phyloP scores from a whole-genome alignment of 2,797 vertebrate genomes.

The Steatocranus sp. region DNA sequence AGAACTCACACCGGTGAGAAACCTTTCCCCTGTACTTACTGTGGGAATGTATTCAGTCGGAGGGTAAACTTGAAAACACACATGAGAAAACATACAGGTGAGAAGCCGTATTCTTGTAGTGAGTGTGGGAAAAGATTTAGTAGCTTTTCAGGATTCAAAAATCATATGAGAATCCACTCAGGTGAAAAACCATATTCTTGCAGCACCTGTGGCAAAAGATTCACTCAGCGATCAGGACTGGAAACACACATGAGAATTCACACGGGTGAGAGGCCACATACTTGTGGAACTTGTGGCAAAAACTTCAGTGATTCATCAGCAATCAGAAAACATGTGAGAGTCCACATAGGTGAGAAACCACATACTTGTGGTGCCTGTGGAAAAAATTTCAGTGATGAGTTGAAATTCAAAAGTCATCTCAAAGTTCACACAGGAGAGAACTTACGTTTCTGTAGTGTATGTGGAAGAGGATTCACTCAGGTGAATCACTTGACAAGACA shows the following conservation, averaged over 20 bases:
- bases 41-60: neutral
- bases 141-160: neutral
- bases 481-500: neutral
- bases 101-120: neutral
- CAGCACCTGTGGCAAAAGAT: neutral
- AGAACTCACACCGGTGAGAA: neutral
- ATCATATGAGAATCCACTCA: neutral
- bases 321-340: neutral
- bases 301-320: neutral
- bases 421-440: neutral
- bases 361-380: neutral
- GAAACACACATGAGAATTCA: neutral
- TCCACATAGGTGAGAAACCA: neutral
- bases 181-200: neutral
- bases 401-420: neutral
- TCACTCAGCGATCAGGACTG: neutral
- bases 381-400: neutral
- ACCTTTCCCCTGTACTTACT: neutral
- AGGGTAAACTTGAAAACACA: neutral
- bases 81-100: neutral
- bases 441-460: neutral
- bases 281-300: neutral
- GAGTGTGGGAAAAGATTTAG: neutral
- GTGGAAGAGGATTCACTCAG: neutral
- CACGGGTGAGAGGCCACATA: neutral